Percentiles rank a stretch among this genome's conserved stretches.
Evolutionary conservation across 2,797 vertebrate genomes (phyloP).

Genomic region (Sebastiscus albofasciatus): DNA sequence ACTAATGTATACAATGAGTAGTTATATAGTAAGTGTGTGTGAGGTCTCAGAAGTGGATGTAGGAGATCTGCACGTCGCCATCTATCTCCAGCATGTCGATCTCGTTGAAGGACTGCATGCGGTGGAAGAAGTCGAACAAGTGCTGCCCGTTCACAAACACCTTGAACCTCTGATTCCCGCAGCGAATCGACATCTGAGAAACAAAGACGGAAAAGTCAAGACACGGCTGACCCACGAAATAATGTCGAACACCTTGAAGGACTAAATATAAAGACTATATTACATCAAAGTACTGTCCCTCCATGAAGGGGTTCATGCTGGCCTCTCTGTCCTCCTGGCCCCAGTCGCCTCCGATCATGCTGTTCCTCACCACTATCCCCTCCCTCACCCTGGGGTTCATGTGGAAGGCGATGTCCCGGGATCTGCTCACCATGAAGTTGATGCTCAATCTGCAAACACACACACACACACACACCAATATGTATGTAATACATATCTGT

Average conservation of each 20-base stretch:
- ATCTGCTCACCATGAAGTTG: slow-evolving; percentile 79
- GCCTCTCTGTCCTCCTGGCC: slow-evolving; percentile 84
- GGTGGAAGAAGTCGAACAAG: slow-evolving; percentile 84
- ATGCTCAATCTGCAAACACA: slow-evolving; percentile 76
- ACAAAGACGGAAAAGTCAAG: neutral
- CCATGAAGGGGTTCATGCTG: slow-evolving; percentile 80
- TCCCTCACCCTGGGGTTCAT: slow-evolving; percentile 80
- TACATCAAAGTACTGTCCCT: slow-evolving; percentile 89
- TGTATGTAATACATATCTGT: neutral
- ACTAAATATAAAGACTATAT: neutral
- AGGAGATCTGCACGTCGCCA: slow-evolving; percentile 85
- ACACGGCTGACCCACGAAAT: neutral
- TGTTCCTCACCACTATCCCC: slow-evolving; percentile 83
- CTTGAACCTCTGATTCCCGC: slow-evolving; percentile 84
- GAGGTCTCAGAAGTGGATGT: slow-evolving; percentile 83
- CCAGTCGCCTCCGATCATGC: slow-evolving; percentile 79
- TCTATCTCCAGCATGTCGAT: slow-evolving; percentile 83
- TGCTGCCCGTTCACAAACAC: slow-evolving; percentile 86
- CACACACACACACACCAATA: neutral
- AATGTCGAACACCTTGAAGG: neutral
- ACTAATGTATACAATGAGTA: neutral
- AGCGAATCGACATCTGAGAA: slow-evolving; percentile 86
- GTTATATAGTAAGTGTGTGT: no score
- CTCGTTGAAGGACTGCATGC: slow-evolving; percentile 69
- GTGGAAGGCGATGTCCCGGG: slow-evolving; percentile 82